A percentile compares a stretch with the other conserved stretches of the same genome.
Evolutionary conservation across 2,797 vertebrate genomes (phyloP).

Genomic region (Diplodus sargus): DNA sequence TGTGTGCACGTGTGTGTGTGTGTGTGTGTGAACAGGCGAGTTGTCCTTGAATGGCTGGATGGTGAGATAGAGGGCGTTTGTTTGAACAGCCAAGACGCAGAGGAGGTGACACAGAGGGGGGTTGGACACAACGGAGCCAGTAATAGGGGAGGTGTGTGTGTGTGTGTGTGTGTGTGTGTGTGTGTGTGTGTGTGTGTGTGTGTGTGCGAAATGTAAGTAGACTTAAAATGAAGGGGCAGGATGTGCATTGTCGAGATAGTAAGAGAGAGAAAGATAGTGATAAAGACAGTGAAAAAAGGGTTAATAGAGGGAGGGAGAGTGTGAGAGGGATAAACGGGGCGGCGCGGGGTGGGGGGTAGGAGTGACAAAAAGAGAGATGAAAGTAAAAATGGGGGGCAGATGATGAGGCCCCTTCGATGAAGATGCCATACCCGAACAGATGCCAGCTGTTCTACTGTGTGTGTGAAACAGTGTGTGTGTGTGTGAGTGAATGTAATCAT

Average conservation of each 20-base stretch:
- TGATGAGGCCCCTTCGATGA: slow-evolving; percentile 58
- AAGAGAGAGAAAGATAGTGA: slow-evolving; percentile 17
- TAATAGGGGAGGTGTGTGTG: slow-evolving; percentile 31
- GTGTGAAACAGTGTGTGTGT: not conserved
- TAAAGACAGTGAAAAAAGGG: slow-evolving; percentile 10
- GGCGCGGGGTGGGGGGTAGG: not conserved
- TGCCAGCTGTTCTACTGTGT: slow-evolving; percentile 66
- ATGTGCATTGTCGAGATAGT: slow-evolving; percentile 7
- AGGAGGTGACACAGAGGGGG: slow-evolving; percentile 61
- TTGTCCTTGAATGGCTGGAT: slow-evolving; percentile 72
- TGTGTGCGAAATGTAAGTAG: slow-evolving; percentile 12
- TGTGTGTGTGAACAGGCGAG: slow-evolving; percentile 5
- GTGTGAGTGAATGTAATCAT: slow-evolving; percentile 63
- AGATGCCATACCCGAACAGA: slow-evolving; percentile 57
- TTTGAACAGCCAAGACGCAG: slow-evolving; percentile 72
- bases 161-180: slow-evolving; percentile 25
- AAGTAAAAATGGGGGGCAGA: slow-evolving; percentile 59
- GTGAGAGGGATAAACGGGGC: slow-evolving; percentile 10
- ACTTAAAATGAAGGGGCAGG: slow-evolving; percentile 16
- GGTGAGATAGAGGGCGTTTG: slow-evolving; percentile 66
- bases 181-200: slow-evolving; percentile 12
- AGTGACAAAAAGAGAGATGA: slow-evolving; percentile 46
- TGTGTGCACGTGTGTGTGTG: slow-evolving; percentile 11
- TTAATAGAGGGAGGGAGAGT: not conserved
- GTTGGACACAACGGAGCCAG: slow-evolving; percentile 31